Conservation (phyloP, 2,113 vertebrate genomes). For the Ovibos moschatus region DNA sequence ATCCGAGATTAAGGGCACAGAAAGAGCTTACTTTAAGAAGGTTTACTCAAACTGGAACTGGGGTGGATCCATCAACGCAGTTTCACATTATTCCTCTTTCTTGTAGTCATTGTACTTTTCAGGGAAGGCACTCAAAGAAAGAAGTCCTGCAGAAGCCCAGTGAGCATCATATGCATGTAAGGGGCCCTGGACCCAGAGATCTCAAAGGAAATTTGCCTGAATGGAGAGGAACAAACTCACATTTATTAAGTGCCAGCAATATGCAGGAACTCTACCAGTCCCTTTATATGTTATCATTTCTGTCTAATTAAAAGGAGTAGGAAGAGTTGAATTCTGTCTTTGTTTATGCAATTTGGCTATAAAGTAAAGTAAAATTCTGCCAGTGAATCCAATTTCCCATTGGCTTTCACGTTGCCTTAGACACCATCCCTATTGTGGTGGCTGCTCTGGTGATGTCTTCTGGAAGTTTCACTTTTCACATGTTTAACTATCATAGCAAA, state of each 20-base stretch:
- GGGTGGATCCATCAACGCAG: background rate
- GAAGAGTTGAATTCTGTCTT: constrained; percentile 28
- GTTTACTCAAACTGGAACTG: background rate
- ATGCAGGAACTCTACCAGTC: background rate
- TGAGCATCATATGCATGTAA: background rate
- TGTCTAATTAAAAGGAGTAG: constrained; percentile 12
- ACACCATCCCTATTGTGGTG: background rate
- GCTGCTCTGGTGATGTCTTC: background rate
- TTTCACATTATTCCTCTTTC: background rate
- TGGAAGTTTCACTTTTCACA: constrained; percentile 42
- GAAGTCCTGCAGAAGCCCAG: background rate
- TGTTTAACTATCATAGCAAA: background rate
- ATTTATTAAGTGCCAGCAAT: background rate
- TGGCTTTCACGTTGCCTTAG: background rate
- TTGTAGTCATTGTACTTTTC: background rate
- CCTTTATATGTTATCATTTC: background rate
- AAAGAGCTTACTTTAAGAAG: background rate
- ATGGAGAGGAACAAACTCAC: background rate
- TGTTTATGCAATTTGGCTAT: constrained; percentile 16
- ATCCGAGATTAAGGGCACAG: background rate
- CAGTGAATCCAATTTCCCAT: background rate
- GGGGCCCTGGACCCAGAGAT: background rate
- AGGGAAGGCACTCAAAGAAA: background rate
- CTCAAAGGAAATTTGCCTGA: background rate
- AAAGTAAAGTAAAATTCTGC: constrained; percentile 12